Evolutionary conservation across 2,888 invertebrate species (phyloP).

Genomic region (Mantis religiosa): DNA sequence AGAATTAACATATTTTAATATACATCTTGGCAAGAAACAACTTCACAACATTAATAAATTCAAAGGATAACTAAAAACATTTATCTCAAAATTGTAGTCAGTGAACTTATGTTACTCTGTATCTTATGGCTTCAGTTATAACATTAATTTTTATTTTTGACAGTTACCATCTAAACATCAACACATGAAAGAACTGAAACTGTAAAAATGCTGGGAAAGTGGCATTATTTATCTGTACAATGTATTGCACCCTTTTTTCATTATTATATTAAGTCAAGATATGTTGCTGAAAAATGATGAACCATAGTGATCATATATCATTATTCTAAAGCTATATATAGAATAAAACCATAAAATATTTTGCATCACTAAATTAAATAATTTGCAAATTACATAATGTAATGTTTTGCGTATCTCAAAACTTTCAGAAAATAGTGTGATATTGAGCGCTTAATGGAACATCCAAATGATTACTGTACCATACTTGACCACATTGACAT

Average conservation of each 20-base stretch:
- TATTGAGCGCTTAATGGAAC: neutral
- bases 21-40: no score
- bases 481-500: neutral
- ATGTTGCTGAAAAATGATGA: neutral
- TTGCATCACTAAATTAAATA: neutral
- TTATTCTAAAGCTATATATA: neutral
- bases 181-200: neutral
- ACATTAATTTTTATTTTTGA: neutral
- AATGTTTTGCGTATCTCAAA: neutral
- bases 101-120: no score
- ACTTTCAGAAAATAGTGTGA: neutral
- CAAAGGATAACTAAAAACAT: no score
- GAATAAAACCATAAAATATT: neutral
- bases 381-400: neutral
- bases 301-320: neutral
- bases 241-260: neutral
- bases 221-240: neutral
- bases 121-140: no score
- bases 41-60: no score
- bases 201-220: neutral
- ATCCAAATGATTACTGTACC: neutral
- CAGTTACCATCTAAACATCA: neutral
- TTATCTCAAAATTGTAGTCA: no score
- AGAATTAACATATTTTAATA: no score
- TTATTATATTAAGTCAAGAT: neutral